phyloP scores from a whole-genome alignment of 2,888 invertebrate genomes.

The Deilephila porcellus region DNA sequence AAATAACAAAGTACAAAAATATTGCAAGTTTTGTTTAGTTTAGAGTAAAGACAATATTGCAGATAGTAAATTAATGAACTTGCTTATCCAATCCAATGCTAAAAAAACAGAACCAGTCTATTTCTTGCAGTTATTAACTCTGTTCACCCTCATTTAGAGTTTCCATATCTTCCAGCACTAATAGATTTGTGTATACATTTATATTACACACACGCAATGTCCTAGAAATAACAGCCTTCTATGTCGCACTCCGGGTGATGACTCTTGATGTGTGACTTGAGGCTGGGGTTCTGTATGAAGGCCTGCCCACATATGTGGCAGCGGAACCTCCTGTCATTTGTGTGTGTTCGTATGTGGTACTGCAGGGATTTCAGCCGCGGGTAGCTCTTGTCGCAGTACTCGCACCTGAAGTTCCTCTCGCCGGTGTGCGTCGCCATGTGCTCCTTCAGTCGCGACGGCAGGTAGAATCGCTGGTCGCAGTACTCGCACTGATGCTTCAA shows the following conservation, averaged over 20 bases:
- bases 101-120: background rate
- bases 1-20: too few species aligned
- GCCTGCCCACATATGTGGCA: constrained; percentile 84
- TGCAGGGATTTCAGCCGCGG: constrained; percentile 85
- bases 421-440: constrained; percentile 84
- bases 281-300: constrained; percentile 85
- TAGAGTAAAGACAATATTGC: too few species aligned
- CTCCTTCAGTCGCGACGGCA: constrained; percentile 74
- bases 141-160: background rate
- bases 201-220: background rate
- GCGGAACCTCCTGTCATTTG: constrained; percentile 83
- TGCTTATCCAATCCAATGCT: background rate
- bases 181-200: background rate
- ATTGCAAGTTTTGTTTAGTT: too few species aligned
- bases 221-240: constrained; percentile 64
- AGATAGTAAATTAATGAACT: background rate
- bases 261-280: constrained; percentile 85
- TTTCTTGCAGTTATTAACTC: background rate
- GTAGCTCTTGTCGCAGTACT: constrained; percentile 85
- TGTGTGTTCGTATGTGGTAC: constrained; percentile 85
- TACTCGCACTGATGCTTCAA: constrained; percentile 82
- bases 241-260: constrained; percentile 82
- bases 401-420: constrained; percentile 84
- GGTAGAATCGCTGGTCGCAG: constrained; percentile 81
- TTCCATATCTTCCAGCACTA: background rate